Percentiles rank a stretch among this genome's conserved stretches.
These are phyloP conservation scores for Melanotaenia nigrans DNA, from an alignment of 2,797 vertebrate species.

Conservation along the genomic window DNA sequence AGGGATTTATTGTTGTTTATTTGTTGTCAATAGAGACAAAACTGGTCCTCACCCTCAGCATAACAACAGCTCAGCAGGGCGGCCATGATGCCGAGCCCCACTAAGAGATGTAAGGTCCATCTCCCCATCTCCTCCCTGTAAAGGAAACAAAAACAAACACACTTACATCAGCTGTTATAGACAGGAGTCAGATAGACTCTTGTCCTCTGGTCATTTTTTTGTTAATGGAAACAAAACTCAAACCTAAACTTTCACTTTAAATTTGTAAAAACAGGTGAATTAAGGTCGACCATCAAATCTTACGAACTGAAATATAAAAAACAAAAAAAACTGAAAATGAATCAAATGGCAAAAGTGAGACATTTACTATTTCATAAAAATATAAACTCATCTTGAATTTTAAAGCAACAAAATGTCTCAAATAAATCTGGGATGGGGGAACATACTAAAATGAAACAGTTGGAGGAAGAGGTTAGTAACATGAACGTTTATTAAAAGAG, in stretches of 20 bases:
- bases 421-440: too few species aligned
- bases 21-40: neutral
- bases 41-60: slow-evolving; percentile 74
- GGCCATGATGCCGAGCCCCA: slow-evolving; percentile 77
- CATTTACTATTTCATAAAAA: too few species aligned
- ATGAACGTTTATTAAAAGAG: too few species aligned
- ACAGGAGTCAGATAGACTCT: neutral
- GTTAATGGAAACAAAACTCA: neutral
- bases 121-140: slow-evolving; percentile 85
- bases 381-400: too few species aligned
- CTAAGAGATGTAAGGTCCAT: slow-evolving; percentile 49
- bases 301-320: too few species aligned
- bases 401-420: too few species aligned
- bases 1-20: too few species aligned
- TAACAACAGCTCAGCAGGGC: slow-evolving; percentile 74
- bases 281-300: neutral
- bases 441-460: too few species aligned
- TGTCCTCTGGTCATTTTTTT: neutral
- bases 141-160: slow-evolving; percentile 37
- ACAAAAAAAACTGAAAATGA: too few species aligned
- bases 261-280: neutral
- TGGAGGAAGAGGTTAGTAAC: too few species aligned
- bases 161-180: neutral
- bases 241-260: neutral
- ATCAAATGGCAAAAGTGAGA: too few species aligned